Percentiles rank a stretch among this genome's conserved stretches.
Conservation (phyloP, 1,140 invertebrate species). For the Danaus melanippus region DNA sequence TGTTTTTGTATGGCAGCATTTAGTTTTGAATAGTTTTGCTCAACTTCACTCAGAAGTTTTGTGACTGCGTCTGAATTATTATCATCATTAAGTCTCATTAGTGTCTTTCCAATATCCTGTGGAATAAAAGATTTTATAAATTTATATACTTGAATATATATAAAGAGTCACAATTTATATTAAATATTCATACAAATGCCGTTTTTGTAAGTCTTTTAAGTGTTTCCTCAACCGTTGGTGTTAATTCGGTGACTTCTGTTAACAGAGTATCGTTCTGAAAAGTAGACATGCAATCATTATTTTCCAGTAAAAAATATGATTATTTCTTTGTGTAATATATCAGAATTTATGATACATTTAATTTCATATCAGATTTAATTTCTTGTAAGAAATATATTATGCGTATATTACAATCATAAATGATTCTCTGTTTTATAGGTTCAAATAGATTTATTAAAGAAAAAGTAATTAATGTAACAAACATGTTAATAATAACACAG, state of each 20-base stretch:
- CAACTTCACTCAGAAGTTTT: conserved; percentile 32
- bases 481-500: no score
- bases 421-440: no score
- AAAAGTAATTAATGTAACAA: no score
- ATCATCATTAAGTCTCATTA: conserved; percentile 42
- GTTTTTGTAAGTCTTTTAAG: conserved; percentile 55
- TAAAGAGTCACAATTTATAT: not conserved
- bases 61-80: conserved; percentile 28
- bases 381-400: no score
- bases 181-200: conserved; percentile 47
- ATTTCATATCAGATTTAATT: no score
- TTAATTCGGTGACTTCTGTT: conserved; percentile 35
- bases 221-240: conserved; percentile 52
- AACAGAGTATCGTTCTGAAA: conserved; percentile 50
- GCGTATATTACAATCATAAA: no score
- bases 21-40: conserved; percentile 53
- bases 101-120: conserved; percentile 49
- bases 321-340: no score
- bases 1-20: conserved; percentile 40
- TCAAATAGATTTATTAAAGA: no score
- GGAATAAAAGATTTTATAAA: conserved; percentile 15
- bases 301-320: not conserved
- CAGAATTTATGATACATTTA: no score
- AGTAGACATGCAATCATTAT: conserved; percentile 9
- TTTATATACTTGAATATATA: not conserved